Evolutionary conservation across 1,140 invertebrate genomes (phyloP).

Genomic region (Himalopsyche phryganea): DNA sequence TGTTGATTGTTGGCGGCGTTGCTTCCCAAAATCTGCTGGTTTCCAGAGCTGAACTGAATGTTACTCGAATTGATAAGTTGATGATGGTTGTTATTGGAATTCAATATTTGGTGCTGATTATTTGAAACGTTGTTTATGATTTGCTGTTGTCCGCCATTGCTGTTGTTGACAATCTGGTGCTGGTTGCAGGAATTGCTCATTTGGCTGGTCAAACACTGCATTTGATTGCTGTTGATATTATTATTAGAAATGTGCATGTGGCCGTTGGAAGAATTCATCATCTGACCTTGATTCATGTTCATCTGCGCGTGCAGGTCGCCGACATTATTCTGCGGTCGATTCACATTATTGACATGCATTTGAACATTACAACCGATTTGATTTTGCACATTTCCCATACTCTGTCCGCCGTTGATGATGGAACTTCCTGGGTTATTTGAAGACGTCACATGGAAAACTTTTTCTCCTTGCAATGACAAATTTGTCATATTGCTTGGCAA

Average conservation of each 20-base stretch:
- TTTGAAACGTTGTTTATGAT: constrained; percentile 34
- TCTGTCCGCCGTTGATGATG: constrained; percentile 29
- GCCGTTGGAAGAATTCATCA: constrained; percentile 13
- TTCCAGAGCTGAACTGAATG: constrained; percentile 2
- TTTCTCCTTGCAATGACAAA: constrained; percentile 30
- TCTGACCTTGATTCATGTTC: constrained; percentile 20
- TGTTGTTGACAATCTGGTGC: constrained; percentile 14
- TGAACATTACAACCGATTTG: constrained; percentile 30
- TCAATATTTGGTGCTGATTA: constrained; percentile 27
- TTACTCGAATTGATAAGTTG: constrained; percentile 12
- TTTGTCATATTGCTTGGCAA: constrained; percentile 31
- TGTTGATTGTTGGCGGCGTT: constrained; percentile 10
- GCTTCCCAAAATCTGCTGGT: constrained; percentile 8
- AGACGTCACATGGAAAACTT: constrained; percentile 28
- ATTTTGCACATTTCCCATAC: constrained; percentile 47
- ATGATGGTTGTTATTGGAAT: constrained; percentile 12
- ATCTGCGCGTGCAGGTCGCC: neutral
- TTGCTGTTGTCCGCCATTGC: constrained; percentile 16
- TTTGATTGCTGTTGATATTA: constrained; percentile 25
- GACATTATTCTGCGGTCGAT: constrained; percentile 16
- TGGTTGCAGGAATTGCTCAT: constrained; percentile 22
- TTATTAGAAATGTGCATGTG: constrained; percentile 15
- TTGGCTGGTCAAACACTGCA: constrained; percentile 19
- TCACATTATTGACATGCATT: constrained; percentile 24
- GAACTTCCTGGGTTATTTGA: constrained; percentile 11